Conservation (phyloP, 2,797 vertebrate genomes). For the Heterohyrax brucei region DNA sequence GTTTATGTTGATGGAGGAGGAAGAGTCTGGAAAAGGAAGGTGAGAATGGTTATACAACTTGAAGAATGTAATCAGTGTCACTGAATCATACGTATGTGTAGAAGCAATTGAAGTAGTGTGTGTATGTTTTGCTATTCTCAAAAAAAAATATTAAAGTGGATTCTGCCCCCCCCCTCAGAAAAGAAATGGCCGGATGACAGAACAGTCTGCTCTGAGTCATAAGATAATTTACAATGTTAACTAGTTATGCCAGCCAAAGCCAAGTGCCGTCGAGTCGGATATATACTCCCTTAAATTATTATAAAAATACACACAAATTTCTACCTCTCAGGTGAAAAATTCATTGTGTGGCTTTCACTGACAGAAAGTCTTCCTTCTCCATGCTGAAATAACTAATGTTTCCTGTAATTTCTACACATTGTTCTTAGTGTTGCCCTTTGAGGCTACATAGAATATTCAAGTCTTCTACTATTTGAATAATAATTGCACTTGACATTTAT, state of each 20-base stretch:
- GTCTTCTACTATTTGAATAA: not conserved
- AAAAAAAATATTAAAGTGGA: too few relatives aligned
- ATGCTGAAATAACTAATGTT: not conserved
- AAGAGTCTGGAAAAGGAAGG: too few relatives aligned
- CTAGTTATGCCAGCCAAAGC: too few relatives aligned
- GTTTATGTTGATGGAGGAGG: too few relatives aligned
- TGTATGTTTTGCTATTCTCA: too few relatives aligned
- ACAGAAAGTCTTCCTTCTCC: slow-evolving; percentile 1
- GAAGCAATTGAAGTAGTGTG: too few relatives aligned
- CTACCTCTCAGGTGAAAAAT: not conserved
- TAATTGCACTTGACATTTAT: slow-evolving; percentile 55
- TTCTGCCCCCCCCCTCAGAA: too few relatives aligned
- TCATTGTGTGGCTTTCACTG: not conserved
- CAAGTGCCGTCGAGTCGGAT: too few relatives aligned
- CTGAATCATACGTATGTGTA: too few relatives aligned
- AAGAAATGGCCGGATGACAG: not conserved
- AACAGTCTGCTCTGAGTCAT: not conserved
- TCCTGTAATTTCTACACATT: not conserved
- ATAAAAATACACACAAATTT: not conserved
- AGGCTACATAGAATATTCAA: not conserved
- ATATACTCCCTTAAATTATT: not conserved
- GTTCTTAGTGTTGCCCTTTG: not conserved
- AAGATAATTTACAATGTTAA: not conserved
- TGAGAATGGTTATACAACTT: too few relatives aligned
- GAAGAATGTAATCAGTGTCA: too few relatives aligned